Base-by-base conservation (phyloP, 1,140 invertebrate species). In the Ditylenchus dipsaci region DNA sequence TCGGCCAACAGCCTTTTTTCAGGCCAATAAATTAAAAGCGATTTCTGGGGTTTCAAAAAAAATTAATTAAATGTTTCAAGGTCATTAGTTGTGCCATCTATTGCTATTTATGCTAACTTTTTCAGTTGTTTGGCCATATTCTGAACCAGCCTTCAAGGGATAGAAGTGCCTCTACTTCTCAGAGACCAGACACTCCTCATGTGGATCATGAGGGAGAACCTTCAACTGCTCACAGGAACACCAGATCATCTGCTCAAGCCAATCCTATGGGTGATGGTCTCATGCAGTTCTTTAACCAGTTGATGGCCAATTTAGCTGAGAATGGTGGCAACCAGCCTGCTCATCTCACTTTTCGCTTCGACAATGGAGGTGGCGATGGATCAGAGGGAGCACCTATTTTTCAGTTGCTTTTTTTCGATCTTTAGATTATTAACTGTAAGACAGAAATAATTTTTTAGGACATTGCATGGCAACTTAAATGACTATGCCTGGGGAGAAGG, bases 401-500 rank as follows among this genome's bases (percentile, higher is more conserved):
- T 38, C 33, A 38, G 33, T 38, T 3, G 33, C 3, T 38, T 38
- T n/a, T n/a, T 38, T 38, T 3, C 33, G 13, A 29, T 5, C 13
- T 13, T 56, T 5, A 29, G 3, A 23, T 13, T 29, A 13, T 23
- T 23, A 13, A 5, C 13, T 56, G 53, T 3, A 56, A 56, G 53
- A 5, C 3, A 56, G 21, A 5, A 56, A 56, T 5, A 13, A 3
- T 56, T 56, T 56, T 56, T 56, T 29, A 56, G 53, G 53, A 65
- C 30, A 53, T 23, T 67, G 3, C 65, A 67, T 33, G 65, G 65
- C 17, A 67, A 67, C 33, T 33, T 67, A n/a, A 21, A 65, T 13
- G 65, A 67, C 65, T 67, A 67, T 49, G 65, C 65, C 7, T 67
- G 47, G 49, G 65, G 65, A 0, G 65, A 67, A 49, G 53, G 62